Base-by-base conservation (phyloP, 2,113 vertebrate species). In the Arvicanthis niloticus region DNA sequence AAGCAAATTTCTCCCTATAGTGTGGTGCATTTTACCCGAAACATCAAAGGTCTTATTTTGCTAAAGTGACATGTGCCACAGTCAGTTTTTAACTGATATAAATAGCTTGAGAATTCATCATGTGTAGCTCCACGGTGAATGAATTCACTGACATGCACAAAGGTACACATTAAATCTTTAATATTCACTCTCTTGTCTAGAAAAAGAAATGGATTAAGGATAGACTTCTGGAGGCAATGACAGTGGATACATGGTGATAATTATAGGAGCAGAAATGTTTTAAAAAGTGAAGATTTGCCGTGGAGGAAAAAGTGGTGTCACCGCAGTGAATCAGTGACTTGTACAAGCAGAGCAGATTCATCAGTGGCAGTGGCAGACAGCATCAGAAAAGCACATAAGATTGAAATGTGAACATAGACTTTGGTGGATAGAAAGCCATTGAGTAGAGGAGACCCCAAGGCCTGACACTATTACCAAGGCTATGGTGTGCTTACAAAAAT, bases 321-420 rank as follows among this genome's bases (percentile, higher is more conserved):
- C 6, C 6, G 12, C 58, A 45, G 24, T 19, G 5, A 72, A 3
- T 0, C 22, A 34, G 2, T 19, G 0, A 7, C 13, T 24, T 65
- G 37, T 37, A 3, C 7, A 19, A 12, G n/a, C 4, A 40, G 31
- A 48, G 51, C 3, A 45, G 75, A 80, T 5, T 53, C 77, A 31
- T 1, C 42, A 26, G n/a, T 76, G 24, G 10, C 40, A 87, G 7
- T 22, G 34, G 22, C 16, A 26, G 0, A 26, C 22, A 51, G 48
- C 73, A 31, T n/a, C 37, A 51, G 24, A 60, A 15, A 1, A 10
- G n/a, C 10, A 34, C 22, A 1, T 3, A 56, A 21, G 22, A n/a
- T 2, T n/a, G 15, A 62, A 51, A 2, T 22, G 7, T 53, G 29
- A n/a, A 10, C 45, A 48, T 29, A 7, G 11, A 60, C 82, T 34